Evolutionary conservation across 92 coral and sea anemone genomes (phyloP), one percentile per base, ranked within the genome.

Genomic region (Chrysogorgia sp.): DNA sequence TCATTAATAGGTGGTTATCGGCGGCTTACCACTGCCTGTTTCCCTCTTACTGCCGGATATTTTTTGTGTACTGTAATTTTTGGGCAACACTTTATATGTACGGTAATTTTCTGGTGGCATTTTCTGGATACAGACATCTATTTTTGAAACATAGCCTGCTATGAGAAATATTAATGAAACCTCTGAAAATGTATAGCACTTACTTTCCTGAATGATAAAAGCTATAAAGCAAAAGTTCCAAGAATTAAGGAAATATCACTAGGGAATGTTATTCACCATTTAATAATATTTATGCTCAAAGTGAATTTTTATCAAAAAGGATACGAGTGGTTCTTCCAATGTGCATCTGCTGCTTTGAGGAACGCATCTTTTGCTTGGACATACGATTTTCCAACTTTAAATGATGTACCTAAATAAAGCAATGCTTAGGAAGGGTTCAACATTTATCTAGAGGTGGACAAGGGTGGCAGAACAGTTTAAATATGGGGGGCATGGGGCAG

Each of bases 321-420:
- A 94, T 94, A 94, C 98, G 96, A 85, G 81, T 91, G 71, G 22
- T 87, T 84, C 65, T 87, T 86, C 65, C 77, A 63, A 50, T 89
- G 87, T 43, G 98, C 98, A 63, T 94, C 97, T 24, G 98, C 89
- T 35, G 98, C 97, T 63, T 88, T 94, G 24, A 77, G 55, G 63
- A 94, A 94, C 32, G 98, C 97, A 81, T 91, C 90, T 49, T 86
- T 88, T 29, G 98, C 98, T 60, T 92, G 88, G 74, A 91, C 96
- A 75, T 87, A 89, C 7, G 96, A 91, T 69, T 88, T 90, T 50
- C 92, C 98, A 88, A 93, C 90, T 75, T 91, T 94, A 52, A 94
- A 94, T 76, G 97, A 84, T 22, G 85, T 89, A 19, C 98, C 98
- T 94, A 65, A 17, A 49, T 40, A 40, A 40, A 14, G 1, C 26